Evolutionary conservation across 1,140 invertebrate species (phyloP), one percentile per base, ranked within the genome.

Genomic region (Lasaia peninsularis): DNA sequence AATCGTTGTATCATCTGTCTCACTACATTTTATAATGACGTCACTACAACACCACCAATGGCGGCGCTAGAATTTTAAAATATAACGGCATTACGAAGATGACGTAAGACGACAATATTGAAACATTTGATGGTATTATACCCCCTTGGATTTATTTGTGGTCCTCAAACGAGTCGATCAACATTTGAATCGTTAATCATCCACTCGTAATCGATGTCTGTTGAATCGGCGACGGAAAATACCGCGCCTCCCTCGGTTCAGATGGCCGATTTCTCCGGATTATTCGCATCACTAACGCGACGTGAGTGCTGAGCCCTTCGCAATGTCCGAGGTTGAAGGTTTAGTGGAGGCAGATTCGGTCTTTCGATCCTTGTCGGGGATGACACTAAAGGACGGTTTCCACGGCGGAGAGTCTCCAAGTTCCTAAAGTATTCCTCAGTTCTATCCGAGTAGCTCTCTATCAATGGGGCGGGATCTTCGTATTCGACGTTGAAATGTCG

Each of bases 351-450:
- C 40, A 96, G 84, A 80, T 96, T 96, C 0, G 94, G 94, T 70
- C 95, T 92, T 71, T 96, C 95, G 64, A 95, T 95, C 62, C 94
- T 90, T 1, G 94, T 95, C 0, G 95, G 94, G 0, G 94, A 94
- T 9, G 94, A 95, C 0, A 96, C 94, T 11, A 92, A 82, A 1
- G 86, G 89, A 14, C 89, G 80, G 16, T 84, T 81, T 2, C 88
- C 84, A 11, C 90, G 75, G 3, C 89, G 89, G 6, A 92, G 44
- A 0, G 90, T 91, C 0, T 90, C 90, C 21, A 91, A 84, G 1
- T 77, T 78, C 10, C 79, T 57, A 56, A 86, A 86, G 56, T 88
- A 88, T 18, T 88, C 85, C 12, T 88, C 86, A 1, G 81, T 79
- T 33, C 83, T 69, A 18, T 86, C 83, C 1, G 71, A 92, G 73